Base-by-base conservation (phyloP, 2,797 vertebrate genomes). In the Galaxias olidus region DNA sequence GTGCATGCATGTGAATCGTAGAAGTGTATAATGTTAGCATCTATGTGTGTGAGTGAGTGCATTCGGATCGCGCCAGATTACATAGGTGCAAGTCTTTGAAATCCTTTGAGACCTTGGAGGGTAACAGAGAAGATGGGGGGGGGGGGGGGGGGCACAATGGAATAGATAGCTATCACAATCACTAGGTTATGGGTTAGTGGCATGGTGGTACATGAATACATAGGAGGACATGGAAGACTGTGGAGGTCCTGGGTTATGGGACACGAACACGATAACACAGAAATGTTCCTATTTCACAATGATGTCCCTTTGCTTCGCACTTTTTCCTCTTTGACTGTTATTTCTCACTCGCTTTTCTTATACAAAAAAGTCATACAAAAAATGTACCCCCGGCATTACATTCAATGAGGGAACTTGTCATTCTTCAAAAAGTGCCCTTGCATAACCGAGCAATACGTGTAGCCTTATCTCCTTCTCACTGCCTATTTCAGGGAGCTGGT, bases 311-410 rank as follows among this genome's bases (percentile, higher is more conserved):
- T 59, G 50, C 18, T 66, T 49, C 11, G 70, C 53, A 10, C 15
- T 49, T 73, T 40, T 53, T 66, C 60, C 70, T n/a, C n/a, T n/a
- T n/a, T n/a, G n/a, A n/a, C 63, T 0, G 43, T 71, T 82, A 76
- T 85, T 53, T 51, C 46, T 49, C 44, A 74, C 71, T 66, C 64
- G 46, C 52, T 54, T 15, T 44, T 48, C 53, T 75, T 76, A 76
- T 88, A 90, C 80, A 90, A 88, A 85, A 86, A 86, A 76, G 46
- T 86, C 77, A 58, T 88, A 90, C 75, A 87, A 87, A 92, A 91
- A 90, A n/a, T n/a, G n/a, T 85, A 84, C 83, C 75, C 73, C 78
- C 56, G 3, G 77, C 78, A 30, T 79, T 88, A 92, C 88, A 91
- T 91, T 92, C 87, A 86, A 78, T 71, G 73, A 72, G 81, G 83